A percentile compares a stretch with the other conserved stretches of the same genome.
phyloP scores from a whole-genome alignment of 2,797 vertebrate species.

The Florisuga fusca region DNA sequence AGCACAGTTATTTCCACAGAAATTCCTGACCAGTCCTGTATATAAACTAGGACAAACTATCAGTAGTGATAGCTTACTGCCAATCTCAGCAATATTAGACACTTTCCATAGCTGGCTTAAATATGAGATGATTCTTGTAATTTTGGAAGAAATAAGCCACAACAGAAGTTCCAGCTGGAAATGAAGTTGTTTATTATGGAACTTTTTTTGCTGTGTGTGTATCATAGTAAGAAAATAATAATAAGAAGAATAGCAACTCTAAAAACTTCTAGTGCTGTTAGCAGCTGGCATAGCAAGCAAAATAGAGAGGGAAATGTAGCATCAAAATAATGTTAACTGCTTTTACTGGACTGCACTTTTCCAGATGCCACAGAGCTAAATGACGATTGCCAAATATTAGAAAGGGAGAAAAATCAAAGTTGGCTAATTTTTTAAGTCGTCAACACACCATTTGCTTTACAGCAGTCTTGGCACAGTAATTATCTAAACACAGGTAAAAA shows the following conservation, averaged over 20 bases:
- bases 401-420: not conserved
- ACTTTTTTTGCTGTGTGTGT: not conserved
- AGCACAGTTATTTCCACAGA: not conserved
- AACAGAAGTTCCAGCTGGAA: not conserved
- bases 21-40: not conserved
- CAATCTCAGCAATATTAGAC: not conserved
- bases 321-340: conserved; percentile 19
- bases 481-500: conserved; percentile 48
- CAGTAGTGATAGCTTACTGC: not conserved
- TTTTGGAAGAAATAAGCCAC: not conserved
- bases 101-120: not conserved
- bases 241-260: not conserved
- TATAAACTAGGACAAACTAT: not conserved
- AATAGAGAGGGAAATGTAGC: not conserved
- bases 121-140: not conserved
- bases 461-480: conserved; percentile 2
- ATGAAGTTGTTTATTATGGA: not conserved
- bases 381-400: conserved; percentile 29
- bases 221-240: not conserved
- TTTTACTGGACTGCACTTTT: conserved; percentile 28
- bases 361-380: conserved; percentile 39
- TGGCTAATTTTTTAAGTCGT: conserved; percentile 1
- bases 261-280: conserved; percentile 4
- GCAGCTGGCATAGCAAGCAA: conserved; percentile 24
- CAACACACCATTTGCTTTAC: conserved; percentile 23